These are phyloP conservation scores for Marmota flaviventris DNA, from an alignment of 2,113 vertebrate genomes.

Conservation along the genomic window DNA sequence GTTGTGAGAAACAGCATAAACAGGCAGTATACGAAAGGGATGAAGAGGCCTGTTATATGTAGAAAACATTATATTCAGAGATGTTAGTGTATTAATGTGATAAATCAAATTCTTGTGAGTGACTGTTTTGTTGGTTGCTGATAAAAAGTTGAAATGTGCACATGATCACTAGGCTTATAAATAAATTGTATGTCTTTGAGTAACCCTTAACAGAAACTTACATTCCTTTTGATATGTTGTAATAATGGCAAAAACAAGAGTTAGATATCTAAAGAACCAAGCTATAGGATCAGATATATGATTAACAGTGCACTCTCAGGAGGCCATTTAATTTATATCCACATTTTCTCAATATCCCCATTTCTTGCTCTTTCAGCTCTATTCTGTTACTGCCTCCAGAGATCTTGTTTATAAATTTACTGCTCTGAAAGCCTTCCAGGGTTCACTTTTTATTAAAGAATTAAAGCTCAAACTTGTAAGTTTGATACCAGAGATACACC, in stretches of 20 bases:
- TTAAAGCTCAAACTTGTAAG: constrained; percentile 55
- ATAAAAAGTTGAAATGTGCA: constrained; percentile 40
- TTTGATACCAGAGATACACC: constrained; percentile 52
- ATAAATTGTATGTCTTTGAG: constrained; percentile 10
- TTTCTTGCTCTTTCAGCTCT: constrained; percentile 18
- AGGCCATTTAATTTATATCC: not conserved
- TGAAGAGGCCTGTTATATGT: not conserved
- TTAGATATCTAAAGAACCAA: not conserved
- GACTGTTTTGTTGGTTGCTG: constrained; percentile 8
- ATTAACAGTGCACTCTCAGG: not conserved
- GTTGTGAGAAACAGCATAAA: not conserved
- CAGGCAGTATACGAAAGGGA: constrained; percentile 14
- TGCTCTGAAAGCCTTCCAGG: constrained; percentile 7
- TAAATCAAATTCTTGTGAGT: constrained; percentile 34
- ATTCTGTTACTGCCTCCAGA: not conserved
- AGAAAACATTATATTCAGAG: not conserved
- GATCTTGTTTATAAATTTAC: not conserved
- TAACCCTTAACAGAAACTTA: constrained; percentile 44
- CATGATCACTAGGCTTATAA: constrained; percentile 33
- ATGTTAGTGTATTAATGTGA: constrained; percentile 8
- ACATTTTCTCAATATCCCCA: not conserved
- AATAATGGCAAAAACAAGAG: constrained; percentile 22
- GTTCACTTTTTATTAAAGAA: constrained; percentile 39
- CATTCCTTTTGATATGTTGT: not conserved
- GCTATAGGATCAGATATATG: constrained; percentile 7